phyloP scores from a whole-genome alignment of 2,113 vertebrate species.

The Upupa epops region DNA sequence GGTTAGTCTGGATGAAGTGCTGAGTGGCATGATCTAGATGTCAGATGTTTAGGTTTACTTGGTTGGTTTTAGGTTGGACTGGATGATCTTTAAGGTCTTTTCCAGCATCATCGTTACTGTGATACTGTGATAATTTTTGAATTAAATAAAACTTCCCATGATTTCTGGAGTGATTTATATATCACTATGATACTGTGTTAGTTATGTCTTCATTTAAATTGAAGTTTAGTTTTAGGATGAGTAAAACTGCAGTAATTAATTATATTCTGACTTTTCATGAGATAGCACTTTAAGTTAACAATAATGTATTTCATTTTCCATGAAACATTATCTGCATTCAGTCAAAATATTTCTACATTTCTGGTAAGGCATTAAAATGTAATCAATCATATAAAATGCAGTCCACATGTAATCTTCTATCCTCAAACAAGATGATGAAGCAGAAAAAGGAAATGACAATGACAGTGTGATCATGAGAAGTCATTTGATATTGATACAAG shows the following conservation, averaged over 20 bases:
- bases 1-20: too few relatives aligned
- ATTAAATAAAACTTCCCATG: background rate
- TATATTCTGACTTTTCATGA: background rate
- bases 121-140: too few relatives aligned
- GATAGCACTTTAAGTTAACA: background rate
- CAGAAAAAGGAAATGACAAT: background rate
- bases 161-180: background rate
- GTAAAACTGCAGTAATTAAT: background rate
- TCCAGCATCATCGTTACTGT: too few relatives aligned
- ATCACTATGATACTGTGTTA: background rate
- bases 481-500: background rate
- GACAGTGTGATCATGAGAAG: background rate
- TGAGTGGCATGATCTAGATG: too few relatives aligned
- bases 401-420: background rate
- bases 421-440: background rate
- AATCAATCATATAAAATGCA: conserved; percentile 19
- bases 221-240: background rate
- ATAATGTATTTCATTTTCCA: conserved; percentile 2
- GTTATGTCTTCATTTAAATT: background rate
- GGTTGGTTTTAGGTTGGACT: too few relatives aligned
- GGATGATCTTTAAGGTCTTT: too few relatives aligned
- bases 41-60: too few relatives aligned
- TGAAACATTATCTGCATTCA: background rate
- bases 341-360: conserved; percentile 3
- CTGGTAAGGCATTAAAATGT: background rate